Evolutionary conservation across 2,113 vertebrate species (phyloP), one percentile per base, ranked within the genome.

Genomic region (Podiceps cristatus): DNA sequence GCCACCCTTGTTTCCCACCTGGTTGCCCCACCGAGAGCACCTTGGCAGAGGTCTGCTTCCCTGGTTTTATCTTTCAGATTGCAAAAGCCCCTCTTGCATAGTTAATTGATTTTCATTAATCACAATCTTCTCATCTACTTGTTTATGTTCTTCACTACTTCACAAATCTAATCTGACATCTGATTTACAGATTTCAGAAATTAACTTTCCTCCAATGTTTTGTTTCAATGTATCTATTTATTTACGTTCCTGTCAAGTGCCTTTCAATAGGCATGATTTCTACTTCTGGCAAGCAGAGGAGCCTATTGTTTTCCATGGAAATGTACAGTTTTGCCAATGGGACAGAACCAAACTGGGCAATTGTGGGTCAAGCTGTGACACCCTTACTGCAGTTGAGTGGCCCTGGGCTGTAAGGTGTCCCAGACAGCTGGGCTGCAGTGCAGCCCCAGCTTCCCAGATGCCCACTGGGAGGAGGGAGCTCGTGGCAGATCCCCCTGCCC

Each of bases 181-280:
- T 93, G 93, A 98, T 75, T 95, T 97, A 93, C 77, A 95, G 90
- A 86, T 94, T 96, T 95, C 95, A 96, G 96, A 97, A 95, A 91
- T 52, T 93, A 96, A 86, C 92, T 71, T 96, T 96, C 83, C 42
- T 96, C 92, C 85, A 94, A 40, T 58, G 86, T 97, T 97, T 97
- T 96, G 86, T 97, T 96, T 94, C 94, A 95, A 75, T 78, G 58
- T 95, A 74, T 47, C 59, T 94, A 59, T 96, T 96, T 97, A 96
- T 98, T 97, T 97, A 96, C 63, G 16, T 93, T 98, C 64, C 74
- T 87, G 40, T 94, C 92, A 73, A 95, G 74, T 84, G 69, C 71
- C n/a, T 97, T 97, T 97, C 74, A 64, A 52, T 79, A 69, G 62
- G 33, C 64, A 90, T 8, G 40, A 69, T 72, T 96, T 94, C 86